These are phyloP conservation scores for Hesperophylax magnus DNA, from an alignment of 1,140 invertebrate genomes.

Conservation along the genomic window DNA sequence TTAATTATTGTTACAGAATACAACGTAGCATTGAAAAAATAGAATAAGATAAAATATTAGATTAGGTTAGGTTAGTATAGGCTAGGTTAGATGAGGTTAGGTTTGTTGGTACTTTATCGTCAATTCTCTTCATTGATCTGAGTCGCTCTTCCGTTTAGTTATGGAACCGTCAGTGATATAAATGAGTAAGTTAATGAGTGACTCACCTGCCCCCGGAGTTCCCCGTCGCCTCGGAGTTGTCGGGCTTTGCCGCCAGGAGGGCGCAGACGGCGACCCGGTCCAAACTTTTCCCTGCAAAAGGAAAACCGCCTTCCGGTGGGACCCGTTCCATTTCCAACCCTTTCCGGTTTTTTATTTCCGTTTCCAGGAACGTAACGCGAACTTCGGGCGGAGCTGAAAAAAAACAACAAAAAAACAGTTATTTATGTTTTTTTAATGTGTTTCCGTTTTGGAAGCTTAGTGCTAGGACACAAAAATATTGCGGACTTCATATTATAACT, in stretches of 20 bases:
- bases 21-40: too few species aligned
- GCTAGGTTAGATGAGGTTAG: too few species aligned
- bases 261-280: constrained; percentile 11
- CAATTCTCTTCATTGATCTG: too few species aligned
- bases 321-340: constrained; percentile 32
- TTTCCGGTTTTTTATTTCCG: constrained; percentile 37
- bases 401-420: background rate
- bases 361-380: constrained; percentile 21
- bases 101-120: too few species aligned
- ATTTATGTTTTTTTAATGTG: constrained; percentile 34
- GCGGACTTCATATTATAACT: too few species aligned
- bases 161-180: too few species aligned
- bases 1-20: too few species aligned
- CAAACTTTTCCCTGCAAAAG: constrained; percentile 34
- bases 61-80: too few species aligned
- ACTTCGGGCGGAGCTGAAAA: constrained; percentile 25
- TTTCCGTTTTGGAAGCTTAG: constrained; percentile 20
- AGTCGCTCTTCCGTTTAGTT: too few species aligned
- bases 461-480: background rate
- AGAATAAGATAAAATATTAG: too few species aligned
- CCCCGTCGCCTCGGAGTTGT: background rate
- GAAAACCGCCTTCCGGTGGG: constrained; percentile 32
- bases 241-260: constrained; percentile 5
- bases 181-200: too few species aligned
- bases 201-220: constrained; percentile 14